Evolutionary conservation across 2,113 vertebrate genomes (phyloP).

Genomic region (Felis catus): DNA sequence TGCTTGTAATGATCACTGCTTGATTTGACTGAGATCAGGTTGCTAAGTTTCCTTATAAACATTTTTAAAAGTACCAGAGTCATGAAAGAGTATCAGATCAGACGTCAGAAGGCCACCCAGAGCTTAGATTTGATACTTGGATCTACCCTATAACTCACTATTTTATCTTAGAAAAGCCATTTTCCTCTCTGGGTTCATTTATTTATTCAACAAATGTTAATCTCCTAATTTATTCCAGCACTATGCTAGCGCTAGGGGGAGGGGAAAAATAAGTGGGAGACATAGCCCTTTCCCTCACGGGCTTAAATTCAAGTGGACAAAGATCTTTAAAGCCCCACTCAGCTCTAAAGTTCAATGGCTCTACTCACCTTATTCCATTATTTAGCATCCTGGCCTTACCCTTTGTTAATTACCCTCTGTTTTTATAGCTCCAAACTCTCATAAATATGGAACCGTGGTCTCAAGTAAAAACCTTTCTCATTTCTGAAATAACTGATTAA

Average conservation of each 20-base stretch:
- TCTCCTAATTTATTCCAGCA: neutral
- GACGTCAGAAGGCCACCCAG: neutral
- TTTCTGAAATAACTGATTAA: neutral
- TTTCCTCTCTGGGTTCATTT: neutral
- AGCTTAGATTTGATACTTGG: neutral
- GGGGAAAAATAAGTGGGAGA: neutral
- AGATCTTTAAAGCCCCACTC: neutral
- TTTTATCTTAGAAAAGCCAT: neutral
- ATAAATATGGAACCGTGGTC: neutral
- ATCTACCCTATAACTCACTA: neutral
- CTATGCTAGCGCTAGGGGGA: neutral
- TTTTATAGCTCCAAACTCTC: neutral
- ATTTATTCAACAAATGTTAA: neutral
- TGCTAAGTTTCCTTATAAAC: neutral
- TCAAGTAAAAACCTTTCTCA: neutral
- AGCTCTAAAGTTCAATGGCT: neutral
- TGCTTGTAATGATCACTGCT: neutral
- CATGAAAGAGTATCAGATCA: neutral
- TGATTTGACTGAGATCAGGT: neutral
- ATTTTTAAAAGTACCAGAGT: neutral
- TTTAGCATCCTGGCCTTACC: neutral
- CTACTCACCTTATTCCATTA: neutral
- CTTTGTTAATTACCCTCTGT: slow-evolving; percentile 11
- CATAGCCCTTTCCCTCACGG: neutral
- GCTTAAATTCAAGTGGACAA: neutral